These are phyloP conservation scores for Mola mola DNA, from an alignment of 2,113 vertebrate species.

Conservation along the genomic window DNA sequence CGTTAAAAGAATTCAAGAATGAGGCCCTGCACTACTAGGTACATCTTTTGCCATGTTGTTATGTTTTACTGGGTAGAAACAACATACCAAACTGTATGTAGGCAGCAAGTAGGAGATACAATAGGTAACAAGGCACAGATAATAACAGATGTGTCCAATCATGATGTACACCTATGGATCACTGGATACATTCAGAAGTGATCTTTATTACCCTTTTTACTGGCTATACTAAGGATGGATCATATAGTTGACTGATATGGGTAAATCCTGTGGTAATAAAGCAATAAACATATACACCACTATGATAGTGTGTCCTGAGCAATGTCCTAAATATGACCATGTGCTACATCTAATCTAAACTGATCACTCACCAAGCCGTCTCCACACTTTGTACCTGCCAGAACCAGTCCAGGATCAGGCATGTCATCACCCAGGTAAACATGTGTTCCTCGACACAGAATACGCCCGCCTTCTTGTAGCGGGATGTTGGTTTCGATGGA, in stretches of 20 bases:
- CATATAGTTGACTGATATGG: no score
- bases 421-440: conserved; percentile 98
- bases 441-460: conserved; percentile 95
- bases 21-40: no score
- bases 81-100: background rate
- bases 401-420: conserved; percentile 96
- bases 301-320: background rate
- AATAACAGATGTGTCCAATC: no score
- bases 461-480: conserved; percentile 91
- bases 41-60: background rate
- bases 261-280: no score
- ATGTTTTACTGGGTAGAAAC: background rate
- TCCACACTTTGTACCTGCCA: conserved; percentile 94
- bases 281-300: no score
- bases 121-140: no score
- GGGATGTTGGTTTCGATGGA: conserved; percentile 99
- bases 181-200: conserved; percentile 14
- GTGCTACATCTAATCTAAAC: background rate
- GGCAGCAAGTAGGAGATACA: no score
- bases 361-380: conserved; percentile 88
- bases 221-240: no score
- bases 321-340: no score
- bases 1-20: no score
- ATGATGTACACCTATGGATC: conserved; percentile 5
- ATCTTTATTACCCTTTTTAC: conserved; percentile 21